These are phyloP conservation scores for Cotesia congregata DNA, from an alignment of 2,888 invertebrate species.

Conservation along the genomic window DNA sequence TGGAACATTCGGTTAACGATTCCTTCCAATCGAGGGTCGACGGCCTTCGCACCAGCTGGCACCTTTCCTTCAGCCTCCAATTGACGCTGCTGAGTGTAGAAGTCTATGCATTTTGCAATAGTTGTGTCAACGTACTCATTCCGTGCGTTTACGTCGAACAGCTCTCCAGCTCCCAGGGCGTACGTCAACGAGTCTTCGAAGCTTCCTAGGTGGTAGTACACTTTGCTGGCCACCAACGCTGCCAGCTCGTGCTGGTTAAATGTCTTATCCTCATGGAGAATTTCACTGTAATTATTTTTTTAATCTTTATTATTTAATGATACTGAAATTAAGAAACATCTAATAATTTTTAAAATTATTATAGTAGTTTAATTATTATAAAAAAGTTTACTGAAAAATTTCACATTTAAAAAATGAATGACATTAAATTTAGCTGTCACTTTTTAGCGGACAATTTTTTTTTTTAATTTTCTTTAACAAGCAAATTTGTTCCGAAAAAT, in stretches of 20 bases:
- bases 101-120: slow-evolving; percentile 97
- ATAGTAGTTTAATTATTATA: neutral
- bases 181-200: slow-evolving; percentile 98
- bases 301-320: neutral
- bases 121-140: slow-evolving; percentile 98
- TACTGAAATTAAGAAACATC: slow-evolving; percentile 9
- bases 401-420: no score
- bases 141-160: slow-evolving; percentile 94
- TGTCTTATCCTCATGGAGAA: slow-evolving; percentile 91
- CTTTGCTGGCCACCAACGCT: slow-evolving; percentile 97
- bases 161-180: slow-evolving; percentile 93
- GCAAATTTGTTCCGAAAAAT: no score
- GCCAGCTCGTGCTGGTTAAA: slow-evolving; percentile 93
- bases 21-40: slow-evolving; percentile 88
- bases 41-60: slow-evolving; percentile 75
- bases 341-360: slow-evolving; percentile 21
- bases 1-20: slow-evolving; percentile 99
- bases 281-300: slow-evolving; percentile 76
- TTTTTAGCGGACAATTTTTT: neutral
- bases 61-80: slow-evolving; percentile 79
- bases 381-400: no score
- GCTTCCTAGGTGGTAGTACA: slow-evolving; percentile 97
- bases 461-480: neutral
- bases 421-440: no score
- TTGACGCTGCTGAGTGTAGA: slow-evolving; percentile 91